Evolutionary conservation across 2,888 invertebrate genomes (phyloP).

Genomic region (Nomada fabriciana): DNA sequence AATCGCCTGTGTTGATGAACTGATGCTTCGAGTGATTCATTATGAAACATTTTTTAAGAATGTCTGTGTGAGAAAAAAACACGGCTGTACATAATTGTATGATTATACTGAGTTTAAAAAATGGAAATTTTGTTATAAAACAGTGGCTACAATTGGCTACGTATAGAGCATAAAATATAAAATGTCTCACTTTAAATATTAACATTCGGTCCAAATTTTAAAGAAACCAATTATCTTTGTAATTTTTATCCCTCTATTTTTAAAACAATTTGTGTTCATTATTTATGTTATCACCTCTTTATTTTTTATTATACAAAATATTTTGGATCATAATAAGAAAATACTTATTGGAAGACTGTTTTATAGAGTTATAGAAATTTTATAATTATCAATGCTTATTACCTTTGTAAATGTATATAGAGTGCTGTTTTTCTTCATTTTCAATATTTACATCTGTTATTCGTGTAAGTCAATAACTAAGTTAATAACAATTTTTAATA

Average conservation of each 20-base stretch:
- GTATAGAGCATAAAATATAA: constrained; percentile 34
- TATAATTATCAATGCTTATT: constrained; percentile 32
- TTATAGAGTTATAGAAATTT: constrained; percentile 32
- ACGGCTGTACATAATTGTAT: constrained; percentile 59
- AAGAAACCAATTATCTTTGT: constrained; percentile 19
- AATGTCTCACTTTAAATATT: constrained; percentile 31
- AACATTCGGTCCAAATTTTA: constrained; percentile 9
- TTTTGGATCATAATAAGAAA: constrained; percentile 8
- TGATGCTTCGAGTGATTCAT: constrained; percentile 21
- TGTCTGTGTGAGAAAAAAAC: constrained; percentile 11
- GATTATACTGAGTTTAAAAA: constrained; percentile 42
- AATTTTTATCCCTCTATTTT: constrained; percentile 16
- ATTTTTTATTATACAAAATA: constrained; percentile 17
- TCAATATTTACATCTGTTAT: constrained; percentile 37
- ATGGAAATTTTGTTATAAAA: constrained; percentile 53
- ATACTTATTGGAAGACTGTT: constrained; percentile 54
- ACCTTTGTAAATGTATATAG: constrained; percentile 45
- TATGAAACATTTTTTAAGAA: constrained; percentile 24
- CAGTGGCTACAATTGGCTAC: constrained; percentile 17
- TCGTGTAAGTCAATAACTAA: constrained; percentile 33
- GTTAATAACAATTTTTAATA: constrained; percentile 22
- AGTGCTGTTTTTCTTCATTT: constrained; percentile 43
- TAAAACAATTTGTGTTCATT: constrained; percentile 24
- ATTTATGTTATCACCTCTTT: constrained; percentile 15
- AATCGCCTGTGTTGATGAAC: constrained; percentile 47